A percentile compares a stretch with the other conserved stretches of the same genome.
phyloP scores from a whole-genome alignment of 2,888 invertebrate species.

The Sylvicola fuscatus region DNA sequence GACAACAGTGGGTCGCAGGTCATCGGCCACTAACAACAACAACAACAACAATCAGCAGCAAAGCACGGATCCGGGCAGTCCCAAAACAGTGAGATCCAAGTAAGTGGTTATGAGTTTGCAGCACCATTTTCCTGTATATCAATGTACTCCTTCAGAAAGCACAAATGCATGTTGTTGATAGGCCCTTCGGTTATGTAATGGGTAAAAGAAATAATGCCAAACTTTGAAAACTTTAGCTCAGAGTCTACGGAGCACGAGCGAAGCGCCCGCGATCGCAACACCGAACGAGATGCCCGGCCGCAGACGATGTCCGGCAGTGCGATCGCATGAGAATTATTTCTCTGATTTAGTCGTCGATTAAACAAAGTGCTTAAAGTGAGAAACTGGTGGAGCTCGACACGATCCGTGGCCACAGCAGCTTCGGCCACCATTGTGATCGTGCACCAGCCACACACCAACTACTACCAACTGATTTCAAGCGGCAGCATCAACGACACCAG shows the following conservation, averaged over 20 bases:
- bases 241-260: conserved; percentile 26
- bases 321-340: conserved; percentile 30
- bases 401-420: conserved; percentile 1
- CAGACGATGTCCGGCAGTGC: conserved; percentile 28
- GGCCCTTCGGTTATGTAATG: too few relatives aligned
- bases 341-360: conserved; percentile 26
- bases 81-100: conserved; percentile 26
- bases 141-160: too few relatives aligned
- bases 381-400: not conserved
- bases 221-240: conserved; percentile 13
- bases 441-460: conserved; percentile 1
- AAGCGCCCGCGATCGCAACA: conserved; percentile 14
- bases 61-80: conserved; percentile 20
- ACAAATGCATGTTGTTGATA: too few relatives aligned
- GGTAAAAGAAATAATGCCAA: not conserved
- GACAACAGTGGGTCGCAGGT: conserved; percentile 21
- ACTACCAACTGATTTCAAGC: conserved; percentile 4
- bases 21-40: conserved; percentile 22
- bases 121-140: not conserved
- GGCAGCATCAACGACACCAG: conserved; percentile 2
- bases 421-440: conserved; percentile 1
- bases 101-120: conserved; percentile 7
- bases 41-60: conserved; percentile 19
- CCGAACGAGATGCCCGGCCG: conserved; percentile 14
- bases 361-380: conserved; percentile 1